Conservation (phyloP, 1,140 invertebrate genomes). For the Caenorhabditis latens region DNA sequence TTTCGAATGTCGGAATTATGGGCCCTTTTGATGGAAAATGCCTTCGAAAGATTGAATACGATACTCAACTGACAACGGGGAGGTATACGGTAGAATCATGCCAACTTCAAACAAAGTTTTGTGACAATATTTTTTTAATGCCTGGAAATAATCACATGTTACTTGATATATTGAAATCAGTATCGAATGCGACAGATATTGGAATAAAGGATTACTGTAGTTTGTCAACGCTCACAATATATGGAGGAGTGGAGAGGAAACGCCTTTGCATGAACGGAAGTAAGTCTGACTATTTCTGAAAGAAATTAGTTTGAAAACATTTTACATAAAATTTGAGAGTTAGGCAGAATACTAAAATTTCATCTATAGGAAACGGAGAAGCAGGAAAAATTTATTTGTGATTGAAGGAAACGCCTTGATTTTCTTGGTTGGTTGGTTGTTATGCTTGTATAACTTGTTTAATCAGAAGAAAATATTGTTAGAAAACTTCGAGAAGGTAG, state of each 20-base stretch:
- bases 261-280: too few relatives aligned
- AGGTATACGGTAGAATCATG: constrained; percentile 17
- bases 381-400: background rate
- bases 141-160: too few relatives aligned
- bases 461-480: background rate
- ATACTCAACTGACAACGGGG: constrained; percentile 26
- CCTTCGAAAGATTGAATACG: constrained; percentile 37
- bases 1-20: constrained; percentile 54
- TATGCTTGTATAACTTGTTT: constrained; percentile 7
- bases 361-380: background rate
- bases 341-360: background rate
- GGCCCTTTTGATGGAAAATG: constrained; percentile 55
- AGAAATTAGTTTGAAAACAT: too few relatives aligned
- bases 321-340: constrained; percentile 22
- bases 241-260: too few relatives aligned
- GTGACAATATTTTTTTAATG: background rate
- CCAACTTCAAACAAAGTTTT: too few relatives aligned
- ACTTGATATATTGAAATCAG: too few relatives aligned
- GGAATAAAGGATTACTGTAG: background rate
- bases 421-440: background rate
- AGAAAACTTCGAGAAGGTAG: background rate
- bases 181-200: too few relatives aligned
- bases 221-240: background rate
- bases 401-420: constrained; percentile 36
- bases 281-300: too few relatives aligned